phyloP scores from a whole-genome alignment of 2,888 invertebrate genomes.

The Phortica okadai region DNA sequence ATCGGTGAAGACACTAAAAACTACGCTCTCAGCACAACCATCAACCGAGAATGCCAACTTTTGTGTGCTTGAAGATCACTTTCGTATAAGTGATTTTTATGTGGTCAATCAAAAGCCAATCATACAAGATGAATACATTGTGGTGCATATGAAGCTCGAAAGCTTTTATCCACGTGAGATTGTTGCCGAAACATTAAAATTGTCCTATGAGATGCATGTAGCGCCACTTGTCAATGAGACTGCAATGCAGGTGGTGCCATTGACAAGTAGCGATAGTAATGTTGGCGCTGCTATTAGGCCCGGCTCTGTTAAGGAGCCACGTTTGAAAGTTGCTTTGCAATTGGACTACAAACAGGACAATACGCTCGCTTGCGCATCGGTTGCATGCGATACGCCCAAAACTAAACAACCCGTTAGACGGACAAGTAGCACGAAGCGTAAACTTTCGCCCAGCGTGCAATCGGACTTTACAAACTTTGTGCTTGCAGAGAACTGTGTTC shows the following conservation, averaged over 20 bases:
- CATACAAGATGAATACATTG: slow-evolving; percentile 78
- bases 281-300: neutral
- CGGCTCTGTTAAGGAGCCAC: slow-evolving; percentile 54
- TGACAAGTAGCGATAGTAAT: slow-evolving; percentile 35
- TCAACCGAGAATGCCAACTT: slow-evolving; percentile 73
- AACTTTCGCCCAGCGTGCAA: slow-evolving; percentile 82
- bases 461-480: slow-evolving; percentile 82
- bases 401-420: slow-evolving; percentile 79
- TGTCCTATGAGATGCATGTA: slow-evolving; percentile 81
- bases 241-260: slow-evolving; percentile 46
- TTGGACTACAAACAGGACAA: slow-evolving; percentile 90
- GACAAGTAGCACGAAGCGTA: slow-evolving; percentile 85
- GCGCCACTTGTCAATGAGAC: slow-evolving; percentile 46
- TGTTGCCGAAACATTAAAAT: slow-evolving; percentile 80
- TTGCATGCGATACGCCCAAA: slow-evolving; percentile 83
- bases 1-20: slow-evolving; percentile 77
- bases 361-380: slow-evolving; percentile 84
- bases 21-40: slow-evolving; percentile 68
- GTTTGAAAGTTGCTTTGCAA: slow-evolving; percentile 81
- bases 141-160: slow-evolving; percentile 79
- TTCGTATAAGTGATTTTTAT: slow-evolving; percentile 75
- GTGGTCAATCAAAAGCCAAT: slow-evolving; percentile 71
- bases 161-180: slow-evolving; percentile 83
- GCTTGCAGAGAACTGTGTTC: slow-evolving; percentile 76
- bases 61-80: slow-evolving; percentile 77